A percentile compares a stretch with the other conserved stretches of the same genome.
Conservation (phyloP, 2,113 vertebrate species). For the Protomyctophum bolini region DNA sequence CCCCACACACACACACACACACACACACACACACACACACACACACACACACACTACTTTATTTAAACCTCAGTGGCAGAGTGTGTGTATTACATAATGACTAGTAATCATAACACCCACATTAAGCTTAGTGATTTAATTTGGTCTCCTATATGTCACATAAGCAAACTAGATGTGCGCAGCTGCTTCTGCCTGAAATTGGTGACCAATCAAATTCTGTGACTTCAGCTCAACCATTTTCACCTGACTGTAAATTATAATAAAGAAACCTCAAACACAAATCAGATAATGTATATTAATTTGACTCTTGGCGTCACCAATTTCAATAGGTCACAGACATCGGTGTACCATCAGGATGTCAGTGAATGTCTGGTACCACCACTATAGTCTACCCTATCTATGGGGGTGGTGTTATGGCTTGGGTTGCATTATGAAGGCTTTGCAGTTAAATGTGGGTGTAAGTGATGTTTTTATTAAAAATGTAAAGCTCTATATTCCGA, state of each 20-base stretch:
- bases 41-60: slow-evolving; percentile 35
- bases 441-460: slow-evolving; percentile 35
- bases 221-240: no score
- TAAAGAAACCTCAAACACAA: no score
- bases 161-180: neutral
- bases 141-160: slow-evolving; percentile 1
- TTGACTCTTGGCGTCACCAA: no score
- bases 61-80: slow-evolving; percentile 59
- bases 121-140: slow-evolving; percentile 11
- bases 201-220: no score
- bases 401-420: slow-evolving; percentile 35
- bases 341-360: no score
- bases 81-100: slow-evolving; percentile 44
- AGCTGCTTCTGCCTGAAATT: neutral
- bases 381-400: neutral
- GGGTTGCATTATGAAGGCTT: slow-evolving; percentile 54
- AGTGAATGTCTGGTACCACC: neutral
- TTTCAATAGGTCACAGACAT: no score
- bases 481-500: no score
- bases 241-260: no score
- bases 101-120: slow-evolving; percentile 51
- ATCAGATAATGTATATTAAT: no score
- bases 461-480: no score
- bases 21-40: neutral
- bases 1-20: no score